phyloP scores from a whole-genome alignment of 2,113 vertebrate genomes.

The Neoarius graeffei region DNA sequence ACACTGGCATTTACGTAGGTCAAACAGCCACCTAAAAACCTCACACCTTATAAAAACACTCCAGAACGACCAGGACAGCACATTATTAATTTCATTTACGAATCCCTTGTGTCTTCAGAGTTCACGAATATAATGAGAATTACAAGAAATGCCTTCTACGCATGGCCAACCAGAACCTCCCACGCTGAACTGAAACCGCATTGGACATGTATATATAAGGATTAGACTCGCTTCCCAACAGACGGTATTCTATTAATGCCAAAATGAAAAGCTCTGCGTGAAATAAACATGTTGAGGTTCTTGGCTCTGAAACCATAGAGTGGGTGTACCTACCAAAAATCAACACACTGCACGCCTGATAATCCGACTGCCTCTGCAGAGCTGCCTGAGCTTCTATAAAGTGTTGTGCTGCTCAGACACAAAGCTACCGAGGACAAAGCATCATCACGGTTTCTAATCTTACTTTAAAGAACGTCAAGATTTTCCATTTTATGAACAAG shows the following conservation, averaged over 20 bases:
- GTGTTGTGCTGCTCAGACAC: background rate
- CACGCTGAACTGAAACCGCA: constrained; percentile 11
- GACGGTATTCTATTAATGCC: constrained; percentile 41
- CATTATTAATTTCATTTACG: background rate
- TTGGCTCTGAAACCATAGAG: constrained; percentile 26
- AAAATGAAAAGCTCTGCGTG: constrained; percentile 27
- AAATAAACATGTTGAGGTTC: constrained; percentile 47
- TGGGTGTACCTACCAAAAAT: constrained; percentile 43
- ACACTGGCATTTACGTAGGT: background rate
- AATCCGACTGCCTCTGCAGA: constrained; percentile 28
- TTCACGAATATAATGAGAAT: background rate
- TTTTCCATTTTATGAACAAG: background rate
- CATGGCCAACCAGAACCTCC: constrained; percentile 23
- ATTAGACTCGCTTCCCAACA: constrained; percentile 41
- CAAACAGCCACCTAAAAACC: background rate
- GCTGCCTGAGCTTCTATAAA: background rate
- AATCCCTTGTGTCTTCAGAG: background rate
- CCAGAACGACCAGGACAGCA: background rate
- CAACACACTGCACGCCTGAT: constrained; percentile 23
- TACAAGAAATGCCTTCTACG: constrained; percentile 2
- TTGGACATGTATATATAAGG: constrained; percentile 36
- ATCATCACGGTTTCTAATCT: background rate
- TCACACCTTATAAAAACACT: background rate
- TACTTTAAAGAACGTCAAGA: background rate
- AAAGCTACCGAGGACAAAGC: background rate